Evolutionary conservation across 2,888 invertebrate genomes (phyloP).

Genomic region (Erebia epiphron): DNA sequence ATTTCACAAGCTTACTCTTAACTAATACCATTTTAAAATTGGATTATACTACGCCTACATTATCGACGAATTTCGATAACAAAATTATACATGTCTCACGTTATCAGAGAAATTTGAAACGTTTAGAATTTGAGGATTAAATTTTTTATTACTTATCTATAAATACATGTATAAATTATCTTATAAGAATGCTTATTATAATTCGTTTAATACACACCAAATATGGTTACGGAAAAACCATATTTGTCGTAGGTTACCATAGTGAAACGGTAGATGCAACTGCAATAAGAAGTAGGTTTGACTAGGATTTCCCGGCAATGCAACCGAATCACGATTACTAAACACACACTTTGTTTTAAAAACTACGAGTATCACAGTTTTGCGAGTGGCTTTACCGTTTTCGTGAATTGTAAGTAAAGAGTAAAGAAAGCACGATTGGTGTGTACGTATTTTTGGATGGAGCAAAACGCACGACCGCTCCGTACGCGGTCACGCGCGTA

Average conservation of each 20-base stretch:
- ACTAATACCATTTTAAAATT: neutral
- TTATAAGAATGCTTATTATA: slow-evolving; percentile 9
- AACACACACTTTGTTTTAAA: slow-evolving; percentile 43
- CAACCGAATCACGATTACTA: slow-evolving; percentile 49
- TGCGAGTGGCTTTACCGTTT: slow-evolving; percentile 23
- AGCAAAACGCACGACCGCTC: slow-evolving; percentile 52
- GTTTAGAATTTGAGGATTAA: slow-evolving; percentile 13
- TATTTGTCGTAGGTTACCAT: slow-evolving; percentile 35
- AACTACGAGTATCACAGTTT: slow-evolving; percentile 34
- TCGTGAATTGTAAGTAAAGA: slow-evolving; percentile 30
- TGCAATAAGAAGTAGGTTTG: slow-evolving; percentile 42
- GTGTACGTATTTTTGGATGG: slow-evolving; percentile 14
- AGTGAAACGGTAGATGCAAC: slow-evolving; percentile 51
- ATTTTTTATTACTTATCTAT: slow-evolving; percentile 3
- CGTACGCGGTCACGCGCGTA: slow-evolving; percentile 68
- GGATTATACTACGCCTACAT: neutral
- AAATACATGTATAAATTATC: slow-evolving; percentile 2
- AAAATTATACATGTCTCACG: neutral
- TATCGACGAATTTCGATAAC: neutral
- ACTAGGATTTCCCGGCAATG: slow-evolving; percentile 47
- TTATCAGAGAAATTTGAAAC: slow-evolving; percentile 8
- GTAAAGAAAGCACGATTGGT: slow-evolving; percentile 26
- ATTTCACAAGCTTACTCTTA: neutral
- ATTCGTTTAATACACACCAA: slow-evolving; percentile 25
- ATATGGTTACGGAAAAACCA: slow-evolving; percentile 28